phyloP scores from a whole-genome alignment of 1,140 invertebrate species.

The Drosophila bocqueti region DNA sequence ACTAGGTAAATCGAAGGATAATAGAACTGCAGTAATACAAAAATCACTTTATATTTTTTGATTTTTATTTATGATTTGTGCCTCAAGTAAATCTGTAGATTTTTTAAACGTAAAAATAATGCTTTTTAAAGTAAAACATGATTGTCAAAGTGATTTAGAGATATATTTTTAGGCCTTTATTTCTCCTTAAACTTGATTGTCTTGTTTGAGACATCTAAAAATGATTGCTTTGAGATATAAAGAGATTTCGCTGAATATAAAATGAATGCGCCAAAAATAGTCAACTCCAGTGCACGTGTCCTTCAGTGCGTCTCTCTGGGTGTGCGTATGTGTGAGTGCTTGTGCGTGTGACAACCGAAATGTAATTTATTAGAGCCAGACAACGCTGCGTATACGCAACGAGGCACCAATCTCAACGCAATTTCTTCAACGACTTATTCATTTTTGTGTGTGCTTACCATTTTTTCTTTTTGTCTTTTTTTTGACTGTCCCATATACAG shows the following conservation, averaged over 20 bases:
- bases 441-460: slow-evolving; percentile 28
- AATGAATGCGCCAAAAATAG: slow-evolving; percentile 16
- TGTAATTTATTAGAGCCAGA: slow-evolving; percentile 54
- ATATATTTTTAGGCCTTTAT: no score
- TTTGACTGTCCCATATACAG: slow-evolving; percentile 69
- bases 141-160: background rate
- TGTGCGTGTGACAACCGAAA: slow-evolving; percentile 27
- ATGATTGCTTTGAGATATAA: slow-evolving; percentile 3
- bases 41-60: background rate
- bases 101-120: background rate
- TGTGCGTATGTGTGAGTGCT: slow-evolving; percentile 1
- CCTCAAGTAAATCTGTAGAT: background rate
- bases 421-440: slow-evolving; percentile 40
- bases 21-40: background rate
- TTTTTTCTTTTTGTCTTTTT: slow-evolving; percentile 13
- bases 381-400: slow-evolving; percentile 72
- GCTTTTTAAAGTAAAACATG: no score
- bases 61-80: background rate
- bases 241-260: slow-evolving; percentile 7
- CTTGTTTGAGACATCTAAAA: background rate
- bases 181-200: background rate
- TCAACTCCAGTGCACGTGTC: slow-evolving; percentile 28
- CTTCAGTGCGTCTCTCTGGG: slow-evolving; percentile 2
- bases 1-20: slow-evolving; percentile 29
- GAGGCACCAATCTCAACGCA: slow-evolving; percentile 28